Evolutionary conservation across 2,888 invertebrate species (phyloP).

Genomic region (Diachrysia chrysitis): DNA sequence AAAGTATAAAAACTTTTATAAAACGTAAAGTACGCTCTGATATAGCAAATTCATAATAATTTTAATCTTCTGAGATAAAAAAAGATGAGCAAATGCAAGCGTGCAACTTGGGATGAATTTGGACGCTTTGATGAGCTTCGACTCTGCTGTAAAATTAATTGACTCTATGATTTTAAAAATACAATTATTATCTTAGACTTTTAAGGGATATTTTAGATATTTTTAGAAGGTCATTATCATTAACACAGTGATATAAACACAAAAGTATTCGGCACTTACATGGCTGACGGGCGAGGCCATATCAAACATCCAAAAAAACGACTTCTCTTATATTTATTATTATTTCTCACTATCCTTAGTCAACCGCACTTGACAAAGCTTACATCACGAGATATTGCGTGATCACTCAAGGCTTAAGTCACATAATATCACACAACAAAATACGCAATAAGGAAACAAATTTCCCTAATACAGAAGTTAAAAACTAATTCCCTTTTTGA

Average conservation of each 20-base stretch:
- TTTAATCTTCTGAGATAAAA: no score
- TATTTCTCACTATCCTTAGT: conserved; percentile 18
- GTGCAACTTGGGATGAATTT: no score
- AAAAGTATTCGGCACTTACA: background rate
- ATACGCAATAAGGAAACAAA: background rate
- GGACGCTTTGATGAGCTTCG: no score
- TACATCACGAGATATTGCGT: conserved; percentile 53
- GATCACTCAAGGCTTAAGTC: conserved; percentile 38
- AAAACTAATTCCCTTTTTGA: conserved; percentile 10
- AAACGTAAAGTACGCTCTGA: no score
- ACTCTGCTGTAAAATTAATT: no score
- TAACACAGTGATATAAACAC: background rate
- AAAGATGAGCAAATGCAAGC: no score
- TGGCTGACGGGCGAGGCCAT: conserved; percentile 11
- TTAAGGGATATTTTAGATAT: no score
- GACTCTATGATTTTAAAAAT: no score
- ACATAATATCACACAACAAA: conserved; percentile 32
- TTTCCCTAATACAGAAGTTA: background rate
- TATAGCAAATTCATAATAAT: no score
- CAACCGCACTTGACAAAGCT: conserved; percentile 36
- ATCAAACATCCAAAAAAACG: conserved; percentile 8
- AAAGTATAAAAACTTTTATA: no score
- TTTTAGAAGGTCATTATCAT: no score
- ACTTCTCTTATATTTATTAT: conserved; percentile 16
- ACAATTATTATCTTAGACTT: no score